Evolutionary conservation across 2,888 invertebrate genomes (phyloP), one percentile per base, ranked within the genome.

Genomic region (Seira sanloemensis): DNA sequence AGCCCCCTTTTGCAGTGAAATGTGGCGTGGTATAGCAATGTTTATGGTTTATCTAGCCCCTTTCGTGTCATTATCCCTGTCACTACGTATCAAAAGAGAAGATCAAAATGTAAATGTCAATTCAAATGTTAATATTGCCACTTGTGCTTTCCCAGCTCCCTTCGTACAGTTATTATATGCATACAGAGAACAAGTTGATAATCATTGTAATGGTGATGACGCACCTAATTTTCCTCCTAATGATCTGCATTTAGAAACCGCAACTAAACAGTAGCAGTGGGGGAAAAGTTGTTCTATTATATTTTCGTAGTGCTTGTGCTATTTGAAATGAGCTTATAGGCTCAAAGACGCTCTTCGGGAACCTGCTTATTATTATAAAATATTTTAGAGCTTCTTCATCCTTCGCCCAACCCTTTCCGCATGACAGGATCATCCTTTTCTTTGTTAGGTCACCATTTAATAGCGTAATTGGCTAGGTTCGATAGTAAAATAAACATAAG

Each of bases 21-120:
- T 21, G 23, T 12, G 62, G 21, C 21, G 62, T 62, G 62, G 62
- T 62, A 62, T 23, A 62, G n/a, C n/a, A n/a, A 23, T 62, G 62
- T 62, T 62, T 19, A 62, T 62, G 62, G 62, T 62, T 62, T 62
- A 62, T 62, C 58, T 54, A 69, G 27, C 72, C 54, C 54, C 24
- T 72, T 72, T 72, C 50, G 12, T 72, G 62, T 62, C 62, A 62
- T 62, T 62, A 62, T 62, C 62, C 21, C 62, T 62, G 62, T 62
- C 62, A 62, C 71, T 72, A 2, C 21, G 58, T 26, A 66, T 69
- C 54, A 54, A 23, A 78, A 78, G 62, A 26, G 71, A 62, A 23
- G 21, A 78, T 78, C 66, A 72, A 78, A 66, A 78, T 78, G 78
- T 27, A 71, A 27, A 66, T 72, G 67, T 66, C 72, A 72, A 78